Evolutionary conservation across 2,888 invertebrate genomes (phyloP).

Genomic region (Chrysolina americana): DNA sequence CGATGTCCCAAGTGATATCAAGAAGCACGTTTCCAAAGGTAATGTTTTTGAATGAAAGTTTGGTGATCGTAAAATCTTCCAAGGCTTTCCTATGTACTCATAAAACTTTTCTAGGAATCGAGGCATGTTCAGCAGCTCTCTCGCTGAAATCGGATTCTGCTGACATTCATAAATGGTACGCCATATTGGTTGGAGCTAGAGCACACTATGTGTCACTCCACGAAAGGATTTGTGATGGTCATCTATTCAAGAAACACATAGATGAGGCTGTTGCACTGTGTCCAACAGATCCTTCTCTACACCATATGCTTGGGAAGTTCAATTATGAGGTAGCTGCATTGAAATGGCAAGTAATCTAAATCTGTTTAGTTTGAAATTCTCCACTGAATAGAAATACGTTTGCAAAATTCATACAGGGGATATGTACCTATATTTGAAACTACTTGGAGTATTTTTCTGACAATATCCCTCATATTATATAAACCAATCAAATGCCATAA

Average conservation of each 20-base stretch:
- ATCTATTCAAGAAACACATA: constrained; percentile 78
- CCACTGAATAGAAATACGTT: too few relatives aligned
- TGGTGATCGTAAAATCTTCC: background rate
- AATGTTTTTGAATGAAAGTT: constrained; percentile 15
- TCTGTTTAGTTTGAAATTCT: too few relatives aligned
- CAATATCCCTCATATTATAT: too few relatives aligned
- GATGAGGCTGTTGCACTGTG: constrained; percentile 75
- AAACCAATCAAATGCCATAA: too few relatives aligned
- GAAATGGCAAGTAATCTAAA: constrained; percentile 61
- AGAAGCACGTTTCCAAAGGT: constrained; percentile 62
- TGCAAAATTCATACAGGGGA: too few relatives aligned
- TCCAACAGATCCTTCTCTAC: constrained; percentile 75
- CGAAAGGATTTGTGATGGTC: constrained; percentile 78
- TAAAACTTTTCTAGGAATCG: constrained; percentile 69
- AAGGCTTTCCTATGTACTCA: background rate
- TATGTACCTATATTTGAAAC: too few relatives aligned
- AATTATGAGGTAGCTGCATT: constrained; percentile 74
- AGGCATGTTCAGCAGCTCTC: constrained; percentile 73
- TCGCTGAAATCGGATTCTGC: constrained; percentile 70
- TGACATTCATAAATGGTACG: constrained; percentile 82
- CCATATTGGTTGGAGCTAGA: constrained; percentile 74
- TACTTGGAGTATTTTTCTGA: too few relatives aligned
- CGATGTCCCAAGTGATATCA: constrained; percentile 53
- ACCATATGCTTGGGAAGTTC: constrained; percentile 81
- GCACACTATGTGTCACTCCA: constrained; percentile 75